Evolutionary conservation across 1,140 invertebrate species (phyloP).

Genomic region (Drosophila melanogaster): Release_6_plus_ISO1_MT NT_037436.4:6056501-6057000

Average conservation of each 20-base stretch:
- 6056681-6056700: constrained; percentile 8
- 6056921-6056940: background rate
- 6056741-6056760: constrained; percentile 6
- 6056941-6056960: background rate
- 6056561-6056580: constrained; percentile 36
- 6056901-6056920: background rate
- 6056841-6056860: constrained; percentile 32
- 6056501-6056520: constrained; percentile 40
- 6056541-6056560: constrained; percentile 47
- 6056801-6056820: constrained; percentile 43
- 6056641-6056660: constrained; percentile 48
- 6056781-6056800: constrained; percentile 45
- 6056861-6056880: background rate
- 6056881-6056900: no score
- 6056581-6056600: constrained; percentile 5
- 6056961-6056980: background rate
- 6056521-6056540: constrained; percentile 15
- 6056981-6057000: background rate
- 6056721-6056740: constrained; percentile 36
- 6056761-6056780: constrained; percentile 35
- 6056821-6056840: constrained; percentile 30
- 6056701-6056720: constrained; percentile 7
- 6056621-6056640: constrained; percentile 34
- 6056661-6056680: constrained; percentile 30
- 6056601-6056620: constrained; percentile 22